These are phyloP conservation scores for Bellardia bayeri DNA, from an alignment of 2,888 invertebrate species.

Conservation along the genomic window DNA sequence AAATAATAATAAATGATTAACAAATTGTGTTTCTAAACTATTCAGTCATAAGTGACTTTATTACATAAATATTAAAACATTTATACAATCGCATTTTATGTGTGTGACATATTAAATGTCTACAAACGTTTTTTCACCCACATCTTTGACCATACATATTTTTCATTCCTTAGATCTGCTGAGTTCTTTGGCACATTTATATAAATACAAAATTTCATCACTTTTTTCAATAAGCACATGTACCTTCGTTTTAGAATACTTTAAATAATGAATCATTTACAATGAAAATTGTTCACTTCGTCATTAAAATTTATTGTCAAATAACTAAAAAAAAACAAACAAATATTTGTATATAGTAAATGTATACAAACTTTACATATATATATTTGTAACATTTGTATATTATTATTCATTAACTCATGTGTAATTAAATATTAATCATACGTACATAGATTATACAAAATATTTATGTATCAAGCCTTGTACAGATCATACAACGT, in stretches of 20 bases:
- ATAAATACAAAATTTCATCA: slow-evolving; percentile 16
- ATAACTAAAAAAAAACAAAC: background rate
- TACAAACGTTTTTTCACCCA: too few species aligned
- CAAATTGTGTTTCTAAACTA: too few species aligned
- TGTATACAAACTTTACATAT: background rate
- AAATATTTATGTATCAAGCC: too few species aligned
- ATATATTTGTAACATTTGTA: background rate
- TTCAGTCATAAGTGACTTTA: too few species aligned
- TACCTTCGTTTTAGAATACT: background rate
- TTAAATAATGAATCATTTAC: slow-evolving; percentile 28
- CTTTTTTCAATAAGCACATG: background rate
- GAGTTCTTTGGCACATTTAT: background rate
- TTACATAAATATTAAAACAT: too few species aligned
- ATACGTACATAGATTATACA: background rate
- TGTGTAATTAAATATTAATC: slow-evolving; percentile 6
- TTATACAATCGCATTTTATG: too few species aligned
- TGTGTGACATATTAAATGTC: too few species aligned
- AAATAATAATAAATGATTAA: too few species aligned
- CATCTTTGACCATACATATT: too few species aligned
- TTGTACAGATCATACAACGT: too few species aligned
- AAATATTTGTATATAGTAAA: background rate
- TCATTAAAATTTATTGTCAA: slow-evolving; percentile 21
- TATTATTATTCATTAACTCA: background rate
- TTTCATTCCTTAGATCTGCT: background rate
- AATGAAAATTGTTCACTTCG: slow-evolving; percentile 1